A percentile compares a stretch with the other conserved stretches of the same genome.
Conservation (phyloP, 2,113 vertebrate species). For the Nibea albiflora region DNA sequence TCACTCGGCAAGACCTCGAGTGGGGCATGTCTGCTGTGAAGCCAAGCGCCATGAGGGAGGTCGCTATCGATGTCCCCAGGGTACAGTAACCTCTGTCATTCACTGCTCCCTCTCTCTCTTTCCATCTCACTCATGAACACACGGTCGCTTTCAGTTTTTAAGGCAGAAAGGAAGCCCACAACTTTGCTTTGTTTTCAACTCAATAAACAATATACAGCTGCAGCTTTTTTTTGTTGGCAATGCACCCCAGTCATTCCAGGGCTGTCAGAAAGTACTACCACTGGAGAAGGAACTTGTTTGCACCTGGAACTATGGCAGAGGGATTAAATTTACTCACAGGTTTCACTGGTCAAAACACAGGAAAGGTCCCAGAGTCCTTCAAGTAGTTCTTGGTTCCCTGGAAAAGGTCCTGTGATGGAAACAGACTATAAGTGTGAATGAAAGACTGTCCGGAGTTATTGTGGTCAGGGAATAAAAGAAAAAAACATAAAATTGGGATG, state of each 20-base stretch:
- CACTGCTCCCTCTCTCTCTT: not conserved
- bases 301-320: not conserved
- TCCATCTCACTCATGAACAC: too few relatives aligned
- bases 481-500: slow-evolving; percentile 6
- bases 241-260: not conserved
- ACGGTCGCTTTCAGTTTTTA: not conserved
- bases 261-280: too few relatives aligned
- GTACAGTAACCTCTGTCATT: slow-evolving; percentile 68
- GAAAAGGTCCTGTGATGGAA: slow-evolving; percentile 2
- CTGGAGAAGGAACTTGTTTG: not conserved
- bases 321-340: not conserved
- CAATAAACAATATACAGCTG: not conserved
- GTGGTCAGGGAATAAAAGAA: slow-evolving; percentile 12
- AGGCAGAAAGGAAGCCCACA: not conserved
- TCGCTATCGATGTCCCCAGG: slow-evolving; percentile 95
- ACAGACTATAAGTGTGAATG: slow-evolving; percentile 1
- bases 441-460: not conserved
- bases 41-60: slow-evolving; percentile 98
- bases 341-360: not conserved
- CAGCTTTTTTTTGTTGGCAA: too few relatives aligned
- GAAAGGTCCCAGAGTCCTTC: not conserved
- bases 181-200: not conserved
- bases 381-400: not conserved
- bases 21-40: slow-evolving; percentile 91
- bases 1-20: slow-evolving; percentile 90